These are phyloP conservation scores for Suricata suricatta DNA, from an alignment of 2,113 vertebrate species.

Conservation along the genomic window DNA sequence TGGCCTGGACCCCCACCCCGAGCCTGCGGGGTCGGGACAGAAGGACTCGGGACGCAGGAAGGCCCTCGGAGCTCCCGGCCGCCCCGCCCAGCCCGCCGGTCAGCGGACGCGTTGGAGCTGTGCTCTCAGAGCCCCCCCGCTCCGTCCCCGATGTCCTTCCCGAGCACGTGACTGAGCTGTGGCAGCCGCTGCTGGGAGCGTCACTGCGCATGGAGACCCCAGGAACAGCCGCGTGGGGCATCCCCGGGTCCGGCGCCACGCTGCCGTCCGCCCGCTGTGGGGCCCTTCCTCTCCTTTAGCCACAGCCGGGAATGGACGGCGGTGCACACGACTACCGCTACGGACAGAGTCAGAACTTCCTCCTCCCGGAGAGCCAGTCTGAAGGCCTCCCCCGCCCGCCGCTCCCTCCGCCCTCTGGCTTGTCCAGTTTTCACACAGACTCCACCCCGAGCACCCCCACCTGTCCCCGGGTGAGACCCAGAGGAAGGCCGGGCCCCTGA, in stretches of 20 bases:
- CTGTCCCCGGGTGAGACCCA: background rate
- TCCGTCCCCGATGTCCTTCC: background rate
- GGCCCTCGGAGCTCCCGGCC: background rate
- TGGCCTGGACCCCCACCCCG: rapidly evolving
- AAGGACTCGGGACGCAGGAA: rapidly evolving
- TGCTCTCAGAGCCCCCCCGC: background rate
- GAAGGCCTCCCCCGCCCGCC: background rate
- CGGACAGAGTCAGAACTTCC: background rate
- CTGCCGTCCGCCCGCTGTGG: background rate
- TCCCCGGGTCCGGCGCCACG: background rate
- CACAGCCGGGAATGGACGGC: background rate
- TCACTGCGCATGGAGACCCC: background rate
- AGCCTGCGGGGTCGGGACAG: no score
- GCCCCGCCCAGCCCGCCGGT: rapidly evolving
- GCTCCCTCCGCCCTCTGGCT: background rate
- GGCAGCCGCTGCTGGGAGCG: background rate
- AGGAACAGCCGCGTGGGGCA: background rate
- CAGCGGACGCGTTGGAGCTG: no score
- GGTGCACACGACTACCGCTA: background rate
- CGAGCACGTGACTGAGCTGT: background rate
- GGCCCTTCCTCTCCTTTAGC: background rate
- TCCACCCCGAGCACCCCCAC: background rate
- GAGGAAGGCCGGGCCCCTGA: background rate
- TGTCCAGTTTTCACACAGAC: background rate
- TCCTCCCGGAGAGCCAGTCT: background rate